A percentile compares a stretch with the other conserved stretches of the same genome.
Evolutionary conservation across 37 sponge, comb jelly and placozoan genomes (phyloP).

Genomic region (Tethya wilhelma): DNA sequence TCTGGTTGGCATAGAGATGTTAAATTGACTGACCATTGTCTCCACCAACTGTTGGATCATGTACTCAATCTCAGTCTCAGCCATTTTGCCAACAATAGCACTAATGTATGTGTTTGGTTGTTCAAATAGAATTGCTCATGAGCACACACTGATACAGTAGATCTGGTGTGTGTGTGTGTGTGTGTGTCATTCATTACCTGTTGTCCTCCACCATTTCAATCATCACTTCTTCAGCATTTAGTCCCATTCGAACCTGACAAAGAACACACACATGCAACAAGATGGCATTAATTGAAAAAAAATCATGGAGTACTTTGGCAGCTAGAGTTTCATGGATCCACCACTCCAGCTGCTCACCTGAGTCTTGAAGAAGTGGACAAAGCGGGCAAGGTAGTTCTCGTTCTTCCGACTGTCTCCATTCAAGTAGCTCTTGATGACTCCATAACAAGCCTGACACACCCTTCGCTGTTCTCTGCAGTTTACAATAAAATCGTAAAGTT

Average conservation of each 20-base stretch:
- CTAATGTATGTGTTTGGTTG: no score
- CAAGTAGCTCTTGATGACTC: conserved; percentile 33
- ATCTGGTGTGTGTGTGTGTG: not conserved
- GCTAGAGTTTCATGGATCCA: not conserved
- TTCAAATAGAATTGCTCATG: not conserved
- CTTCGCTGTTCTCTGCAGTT: conserved; percentile 49
- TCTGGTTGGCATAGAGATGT: no score
- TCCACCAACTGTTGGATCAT: conserved; percentile 22
- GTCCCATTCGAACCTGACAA: conserved; percentile 53
- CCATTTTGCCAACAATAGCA: conserved; percentile 44
- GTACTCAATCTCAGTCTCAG: conserved; percentile 7
- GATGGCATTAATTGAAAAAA: no score
- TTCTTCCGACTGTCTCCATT: conserved; percentile 76
- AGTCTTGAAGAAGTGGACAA: conserved; percentile 55
- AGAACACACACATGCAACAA: not conserved
- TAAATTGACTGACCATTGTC: conserved; percentile 28
- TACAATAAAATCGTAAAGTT: conserved; percentile 50
- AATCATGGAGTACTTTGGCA: not conserved
- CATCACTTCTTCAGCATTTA: conserved; percentile 87
- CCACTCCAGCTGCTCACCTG: conserved; percentile 1
- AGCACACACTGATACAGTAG: not conserved
- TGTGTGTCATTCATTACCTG: conserved; percentile 13
- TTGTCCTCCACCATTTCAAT: conserved; percentile 86
- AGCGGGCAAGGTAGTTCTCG: conserved; percentile 72
- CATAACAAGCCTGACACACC: conserved; percentile 67